A percentile compares a stretch with the other conserved stretches of the same genome.
These are phyloP conservation scores for Gambelia wislizenii DNA, from an alignment of 2,797 vertebrate species.

Conservation along the genomic window DNA sequence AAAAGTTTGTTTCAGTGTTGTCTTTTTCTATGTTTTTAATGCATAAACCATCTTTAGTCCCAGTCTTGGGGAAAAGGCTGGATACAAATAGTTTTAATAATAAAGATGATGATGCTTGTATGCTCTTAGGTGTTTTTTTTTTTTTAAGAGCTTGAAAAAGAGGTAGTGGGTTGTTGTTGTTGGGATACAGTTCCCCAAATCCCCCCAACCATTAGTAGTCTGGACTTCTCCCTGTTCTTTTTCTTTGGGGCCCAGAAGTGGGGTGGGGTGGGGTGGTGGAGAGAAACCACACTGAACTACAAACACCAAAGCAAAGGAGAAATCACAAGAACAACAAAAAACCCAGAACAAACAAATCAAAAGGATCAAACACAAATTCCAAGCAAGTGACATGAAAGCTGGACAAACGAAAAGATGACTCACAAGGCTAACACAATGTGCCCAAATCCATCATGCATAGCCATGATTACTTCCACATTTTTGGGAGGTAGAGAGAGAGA, in stretches of 20 bases:
- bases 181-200: not conserved
- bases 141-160: too few relatives aligned
- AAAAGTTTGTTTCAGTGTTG: too few relatives aligned
- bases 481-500: constrained; percentile 41
- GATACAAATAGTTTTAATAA: too few relatives aligned
- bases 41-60: too few relatives aligned
- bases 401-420: constrained; percentile 82
- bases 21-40: too few relatives aligned
- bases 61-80: too few relatives aligned
- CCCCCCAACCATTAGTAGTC: too few relatives aligned
- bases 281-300: constrained; percentile 80
- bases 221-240: not conserved
- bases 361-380: constrained; percentile 79
- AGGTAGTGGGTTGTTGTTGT: too few relatives aligned
- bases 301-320: constrained; percentile 78
- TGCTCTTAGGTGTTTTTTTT: too few relatives aligned
- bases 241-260: not conserved
- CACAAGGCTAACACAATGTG: constrained; percentile 82
- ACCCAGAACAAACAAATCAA: not conserved
- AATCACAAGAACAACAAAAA: too few relatives aligned
- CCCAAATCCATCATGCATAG: constrained; percentile 78
- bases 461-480: constrained; percentile 72
- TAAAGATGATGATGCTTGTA: too few relatives aligned
- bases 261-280: too few relatives aligned
- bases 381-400: constrained; percentile 83